These are phyloP conservation scores for Bufotes viridis DNA, from an alignment of 2,797 vertebrate species.

Conservation along the genomic window DNA sequence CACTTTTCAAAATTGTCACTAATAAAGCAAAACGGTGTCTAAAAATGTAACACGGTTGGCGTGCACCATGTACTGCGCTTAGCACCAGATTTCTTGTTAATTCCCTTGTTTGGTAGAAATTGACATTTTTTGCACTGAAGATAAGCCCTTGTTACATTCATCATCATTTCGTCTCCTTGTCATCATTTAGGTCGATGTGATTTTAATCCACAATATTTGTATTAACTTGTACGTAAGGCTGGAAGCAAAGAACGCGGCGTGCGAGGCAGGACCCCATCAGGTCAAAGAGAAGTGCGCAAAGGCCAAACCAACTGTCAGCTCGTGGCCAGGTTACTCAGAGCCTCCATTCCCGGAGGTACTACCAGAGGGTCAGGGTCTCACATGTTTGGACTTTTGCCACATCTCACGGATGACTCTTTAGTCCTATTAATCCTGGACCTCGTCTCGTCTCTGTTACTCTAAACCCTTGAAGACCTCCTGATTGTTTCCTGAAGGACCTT, in stretches of 20 bases:
- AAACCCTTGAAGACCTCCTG: neutral
- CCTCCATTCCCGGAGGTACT: neutral
- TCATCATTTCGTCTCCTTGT: neutral
- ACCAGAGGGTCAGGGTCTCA: neutral
- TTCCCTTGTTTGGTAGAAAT: neutral
- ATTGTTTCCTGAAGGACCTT: neutral
- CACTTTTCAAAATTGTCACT: too few species aligned
- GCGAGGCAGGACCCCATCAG: neutral
- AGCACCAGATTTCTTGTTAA: neutral
- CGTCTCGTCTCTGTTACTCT: neutral
- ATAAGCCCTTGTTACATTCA: neutral
- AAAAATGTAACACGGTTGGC: too few species aligned
- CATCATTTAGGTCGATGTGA: neutral
- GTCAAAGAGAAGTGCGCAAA: neutral
- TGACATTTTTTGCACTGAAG: neutral
- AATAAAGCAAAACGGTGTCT: too few species aligned
- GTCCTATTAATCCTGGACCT: neutral
- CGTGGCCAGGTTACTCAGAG: neutral
- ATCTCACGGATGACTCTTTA: neutral
- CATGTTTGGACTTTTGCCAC: slow-evolving; percentile 23
- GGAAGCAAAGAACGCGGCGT: neutral
- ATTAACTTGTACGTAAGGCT: neutral
- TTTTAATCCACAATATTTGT: slow-evolving; percentile 1
- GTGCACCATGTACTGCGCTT: neutral
- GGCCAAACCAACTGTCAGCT: slow-evolving; percentile 8